phyloP scores from a whole-genome alignment of 2,113 vertebrate genomes.

The Globicephala melas region DNA sequence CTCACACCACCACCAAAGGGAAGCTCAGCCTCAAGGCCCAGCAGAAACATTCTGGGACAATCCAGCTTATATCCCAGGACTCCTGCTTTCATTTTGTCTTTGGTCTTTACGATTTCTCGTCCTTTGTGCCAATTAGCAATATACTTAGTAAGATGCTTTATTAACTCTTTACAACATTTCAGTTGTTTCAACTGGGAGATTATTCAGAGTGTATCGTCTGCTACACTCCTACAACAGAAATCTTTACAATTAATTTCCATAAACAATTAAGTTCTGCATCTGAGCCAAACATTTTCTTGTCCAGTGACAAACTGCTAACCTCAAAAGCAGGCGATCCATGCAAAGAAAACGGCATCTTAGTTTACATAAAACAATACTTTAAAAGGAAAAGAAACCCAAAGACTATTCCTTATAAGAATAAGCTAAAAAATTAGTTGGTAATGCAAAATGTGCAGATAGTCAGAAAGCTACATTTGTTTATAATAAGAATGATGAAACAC shows the following conservation, averaged over 20 bases:
- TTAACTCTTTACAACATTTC: background rate
- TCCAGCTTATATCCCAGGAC: background rate
- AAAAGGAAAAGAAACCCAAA: background rate
- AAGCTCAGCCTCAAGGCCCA: background rate
- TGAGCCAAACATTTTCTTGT: background rate
- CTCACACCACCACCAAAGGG: background rate
- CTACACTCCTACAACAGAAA: background rate
- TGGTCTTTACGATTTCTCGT: background rate
- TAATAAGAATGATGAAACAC: background rate
- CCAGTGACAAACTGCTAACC: background rate
- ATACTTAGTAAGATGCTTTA: background rate
- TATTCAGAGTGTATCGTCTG: background rate
- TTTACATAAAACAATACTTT: background rate
- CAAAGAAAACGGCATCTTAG: background rate
- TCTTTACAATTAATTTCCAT: background rate
- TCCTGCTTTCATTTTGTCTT: background rate
- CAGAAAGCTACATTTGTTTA: background rate
- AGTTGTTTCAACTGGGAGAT: background rate
- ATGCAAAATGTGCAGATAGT: background rate
- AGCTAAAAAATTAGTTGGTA: background rate
- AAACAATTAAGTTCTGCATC: background rate
- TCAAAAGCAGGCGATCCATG: conserved; percentile 28
- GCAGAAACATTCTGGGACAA: background rate
- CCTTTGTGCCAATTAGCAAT: background rate
- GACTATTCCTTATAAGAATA: background rate